Conservation (phyloP, 2,888 invertebrate genomes). For the Tiliacea aurago region DNA sequence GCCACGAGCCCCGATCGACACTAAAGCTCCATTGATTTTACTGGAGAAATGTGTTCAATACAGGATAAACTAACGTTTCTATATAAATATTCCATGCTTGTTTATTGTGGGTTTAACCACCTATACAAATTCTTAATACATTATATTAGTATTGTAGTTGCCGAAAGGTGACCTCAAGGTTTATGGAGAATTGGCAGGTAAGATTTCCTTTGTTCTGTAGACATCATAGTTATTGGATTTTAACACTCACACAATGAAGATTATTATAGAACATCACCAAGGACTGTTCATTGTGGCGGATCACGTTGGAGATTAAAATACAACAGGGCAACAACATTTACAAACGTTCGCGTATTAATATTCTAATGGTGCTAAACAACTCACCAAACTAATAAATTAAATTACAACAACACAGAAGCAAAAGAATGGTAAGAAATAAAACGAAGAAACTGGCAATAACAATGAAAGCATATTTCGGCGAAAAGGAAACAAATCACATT, state of each 20-base stretch:
- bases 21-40: constrained; percentile 49
- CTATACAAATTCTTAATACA: constrained; percentile 2
- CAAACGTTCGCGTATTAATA: constrained; percentile 2
- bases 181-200: constrained; percentile 50
- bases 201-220: constrained; percentile 43
- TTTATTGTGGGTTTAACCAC: constrained; percentile 13
- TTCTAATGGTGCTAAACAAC: constrained; percentile 13
- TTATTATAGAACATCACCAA: constrained; percentile 42
- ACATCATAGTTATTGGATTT: constrained; percentile 46
- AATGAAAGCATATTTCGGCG: constrained; percentile 50
- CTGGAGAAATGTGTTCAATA: constrained; percentile 37
- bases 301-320: constrained; percentile 13
- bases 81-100: constrained; percentile 6
- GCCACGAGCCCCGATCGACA: constrained; percentile 32
- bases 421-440: constrained; percentile 24
- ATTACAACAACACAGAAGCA: constrained; percentile 28
- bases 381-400: constrained; percentile 34
- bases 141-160: constrained; percentile 30
- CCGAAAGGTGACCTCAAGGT: constrained; percentile 43
- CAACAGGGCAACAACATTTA: constrained; percentile 4
- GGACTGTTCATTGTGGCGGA: constrained; percentile 25
- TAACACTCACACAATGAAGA: constrained; percentile 18
- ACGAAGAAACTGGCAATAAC: constrained; percentile 44
- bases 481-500: constrained; percentile 63
- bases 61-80: constrained; percentile 34